These are phyloP conservation scores for Callimorpha dominula DNA, from an alignment of 2,888 invertebrate species.

Conservation along the genomic window DNA sequence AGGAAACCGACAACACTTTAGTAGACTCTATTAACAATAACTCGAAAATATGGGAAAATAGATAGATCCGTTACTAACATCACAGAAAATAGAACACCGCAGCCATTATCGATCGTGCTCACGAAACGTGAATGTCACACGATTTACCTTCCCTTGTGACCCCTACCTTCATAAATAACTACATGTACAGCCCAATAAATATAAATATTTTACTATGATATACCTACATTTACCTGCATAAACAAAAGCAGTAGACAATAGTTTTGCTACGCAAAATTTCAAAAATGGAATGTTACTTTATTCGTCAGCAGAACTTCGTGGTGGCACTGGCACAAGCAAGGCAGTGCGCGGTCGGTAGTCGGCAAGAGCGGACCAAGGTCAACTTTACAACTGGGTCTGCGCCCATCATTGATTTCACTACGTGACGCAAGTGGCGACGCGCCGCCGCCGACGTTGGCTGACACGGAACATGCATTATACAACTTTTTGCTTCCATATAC, in stretches of 20 bases:
- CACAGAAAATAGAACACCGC: conserved; percentile 44
- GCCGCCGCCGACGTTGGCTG: conserved; percentile 52
- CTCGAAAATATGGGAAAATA: conserved; percentile 27
- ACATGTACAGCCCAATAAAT: conserved; percentile 13
- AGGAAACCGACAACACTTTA: conserved; percentile 24
- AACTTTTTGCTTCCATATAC: conserved; percentile 64
- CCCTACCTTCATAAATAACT: conserved; percentile 32
- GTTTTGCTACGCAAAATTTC: conserved; percentile 39
- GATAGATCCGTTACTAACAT: conserved; percentile 31
- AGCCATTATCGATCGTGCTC: conserved; percentile 43
- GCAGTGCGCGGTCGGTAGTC: conserved; percentile 44
- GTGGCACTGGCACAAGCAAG: conserved; percentile 25
- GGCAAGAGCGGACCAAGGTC: conserved; percentile 72
- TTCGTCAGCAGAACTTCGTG: conserved; percentile 52
- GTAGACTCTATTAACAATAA: conserved; percentile 30
- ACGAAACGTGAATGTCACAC: conserved; percentile 46
- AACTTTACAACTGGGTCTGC: conserved; percentile 78
- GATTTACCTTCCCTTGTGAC: conserved; percentile 32
- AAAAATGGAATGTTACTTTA: conserved; percentile 47
- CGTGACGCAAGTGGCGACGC: conserved; percentile 72
- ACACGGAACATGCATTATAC: conserved; percentile 66
- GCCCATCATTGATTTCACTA: conserved; percentile 81
- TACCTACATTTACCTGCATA: neutral
- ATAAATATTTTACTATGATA: neutral
- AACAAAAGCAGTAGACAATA: neutral